Percentiles rank a stretch among this genome's conserved stretches.
Conservation (phyloP, 30 jellyfish, hydroid and myxozoan genomes). For the Cassiopea xamachana region DNA sequence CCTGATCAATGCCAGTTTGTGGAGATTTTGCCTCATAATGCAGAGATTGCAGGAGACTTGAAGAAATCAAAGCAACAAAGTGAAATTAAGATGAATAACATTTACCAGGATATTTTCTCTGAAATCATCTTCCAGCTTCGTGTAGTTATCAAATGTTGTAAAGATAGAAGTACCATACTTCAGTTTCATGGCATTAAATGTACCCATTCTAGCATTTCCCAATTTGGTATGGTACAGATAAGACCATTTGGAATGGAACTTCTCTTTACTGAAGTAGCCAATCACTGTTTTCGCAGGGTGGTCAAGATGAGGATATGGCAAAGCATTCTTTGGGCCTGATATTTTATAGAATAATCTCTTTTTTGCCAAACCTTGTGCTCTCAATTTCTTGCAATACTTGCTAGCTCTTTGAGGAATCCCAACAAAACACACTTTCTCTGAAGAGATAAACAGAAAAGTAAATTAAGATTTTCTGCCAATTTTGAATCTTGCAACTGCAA, state of each 20-base stretch:
- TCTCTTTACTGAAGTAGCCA: conserved; percentile 65
- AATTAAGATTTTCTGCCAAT: too few relatives aligned
- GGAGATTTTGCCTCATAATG: too few relatives aligned
- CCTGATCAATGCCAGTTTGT: too few relatives aligned
- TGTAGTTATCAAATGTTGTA: conserved; percentile 50
- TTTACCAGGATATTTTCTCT: conserved; percentile 20
- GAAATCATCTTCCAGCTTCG: conserved; percentile 39
- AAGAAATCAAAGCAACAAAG: too few relatives aligned
- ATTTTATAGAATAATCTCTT: conserved; percentile 26
- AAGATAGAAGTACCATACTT: conserved; percentile 1
- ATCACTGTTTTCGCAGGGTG: conserved; percentile 36
- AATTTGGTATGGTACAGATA: conserved; percentile 44
- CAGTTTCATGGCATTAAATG: neutral
- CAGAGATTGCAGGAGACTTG: too few relatives aligned
- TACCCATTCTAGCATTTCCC: neutral
- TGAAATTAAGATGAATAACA: too few relatives aligned
- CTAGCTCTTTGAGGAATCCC: conserved; percentile 35
- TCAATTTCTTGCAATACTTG: neutral
- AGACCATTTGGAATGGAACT: conserved; percentile 76
- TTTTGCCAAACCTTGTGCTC: conserved; percentile 3
- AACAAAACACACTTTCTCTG: conserved; percentile 34
- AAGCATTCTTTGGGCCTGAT: conserved; percentile 29
- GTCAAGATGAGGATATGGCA: conserved; percentile 54
- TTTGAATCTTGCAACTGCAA: too few relatives aligned
- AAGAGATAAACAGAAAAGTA: neutral